phyloP scores from a whole-genome alignment of 2,888 invertebrate species.

The Himalopsyche kuldschensis region DNA sequence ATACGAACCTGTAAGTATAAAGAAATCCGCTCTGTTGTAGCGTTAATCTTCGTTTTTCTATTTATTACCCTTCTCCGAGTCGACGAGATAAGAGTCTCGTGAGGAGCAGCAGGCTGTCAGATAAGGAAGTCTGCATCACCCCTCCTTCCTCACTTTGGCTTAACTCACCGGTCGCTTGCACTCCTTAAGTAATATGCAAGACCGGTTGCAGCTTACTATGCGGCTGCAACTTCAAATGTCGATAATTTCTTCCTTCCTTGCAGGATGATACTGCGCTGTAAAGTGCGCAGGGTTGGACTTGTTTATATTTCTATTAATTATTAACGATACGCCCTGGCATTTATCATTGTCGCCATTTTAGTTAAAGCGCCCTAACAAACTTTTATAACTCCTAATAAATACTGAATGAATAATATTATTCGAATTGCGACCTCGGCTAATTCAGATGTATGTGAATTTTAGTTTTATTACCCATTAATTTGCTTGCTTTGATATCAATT shows the following conservation, averaged over 20 bases:
- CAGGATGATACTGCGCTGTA: not conserved
- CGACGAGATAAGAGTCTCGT: not conserved
- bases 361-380: no score
- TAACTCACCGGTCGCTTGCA: not conserved
- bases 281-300: no score
- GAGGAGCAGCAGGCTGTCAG: not conserved
- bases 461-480: no score
- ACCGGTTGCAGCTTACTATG: not conserved
- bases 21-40: not conserved
- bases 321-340: no score
- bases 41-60: not conserved
- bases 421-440: no score
- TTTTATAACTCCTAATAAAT: no score
- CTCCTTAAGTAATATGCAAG: not conserved
- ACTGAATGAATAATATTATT: no score
- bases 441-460: no score
- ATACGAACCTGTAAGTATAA: not conserved
- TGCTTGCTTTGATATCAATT: no score
- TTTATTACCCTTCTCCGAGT: not conserved
- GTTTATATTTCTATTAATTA: no score
- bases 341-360: no score
- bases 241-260: not conserved
- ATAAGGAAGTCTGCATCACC: not conserved
- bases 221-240: not conserved
- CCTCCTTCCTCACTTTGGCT: not conserved